phyloP scores from a whole-genome alignment of 1,140 invertebrate species.

The Colletes gigas region DNA sequence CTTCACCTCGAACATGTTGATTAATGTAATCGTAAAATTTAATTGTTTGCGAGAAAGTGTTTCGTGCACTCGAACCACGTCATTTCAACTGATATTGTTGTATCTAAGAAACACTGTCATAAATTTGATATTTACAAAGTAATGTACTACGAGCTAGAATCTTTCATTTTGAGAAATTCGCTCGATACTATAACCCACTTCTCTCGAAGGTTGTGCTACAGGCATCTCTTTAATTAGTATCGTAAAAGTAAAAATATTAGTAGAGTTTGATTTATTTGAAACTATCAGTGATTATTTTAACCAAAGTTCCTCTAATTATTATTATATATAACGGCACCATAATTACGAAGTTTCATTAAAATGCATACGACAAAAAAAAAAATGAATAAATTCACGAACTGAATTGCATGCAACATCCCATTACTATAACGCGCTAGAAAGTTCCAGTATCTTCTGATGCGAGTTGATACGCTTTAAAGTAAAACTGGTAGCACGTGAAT shows the following conservation, averaged over 20 bases:
- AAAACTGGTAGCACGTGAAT: not conserved
- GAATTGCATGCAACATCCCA: not conserved
- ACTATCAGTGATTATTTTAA: too few species aligned
- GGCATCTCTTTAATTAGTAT: not conserved
- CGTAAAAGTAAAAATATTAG: not conserved
- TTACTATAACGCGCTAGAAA: constrained; percentile 11
- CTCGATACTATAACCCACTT: not conserved
- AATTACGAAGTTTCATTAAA: not conserved
- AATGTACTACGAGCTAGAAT: not conserved
- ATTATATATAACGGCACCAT: not conserved
- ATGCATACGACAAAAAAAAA: not conserved
- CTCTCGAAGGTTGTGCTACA: not conserved
- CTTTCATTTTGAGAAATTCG: too few species aligned
- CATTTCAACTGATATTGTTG: not conserved
- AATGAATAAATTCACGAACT: not conserved
- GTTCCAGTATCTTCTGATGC: not conserved
- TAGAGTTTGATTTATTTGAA: too few species aligned
- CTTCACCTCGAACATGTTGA: constrained; percentile 43
- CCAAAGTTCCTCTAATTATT: not conserved
- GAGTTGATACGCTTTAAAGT: not conserved
- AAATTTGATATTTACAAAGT: not conserved
- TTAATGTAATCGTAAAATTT: constrained; percentile 61
- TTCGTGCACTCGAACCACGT: constrained; percentile 28
- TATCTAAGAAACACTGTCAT: not conserved
- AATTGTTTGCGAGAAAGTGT: constrained; percentile 57